These are phyloP conservation scores for Aphodius granarius DNA, from an alignment of 2,888 invertebrate species.

Conservation along the genomic window DNA sequence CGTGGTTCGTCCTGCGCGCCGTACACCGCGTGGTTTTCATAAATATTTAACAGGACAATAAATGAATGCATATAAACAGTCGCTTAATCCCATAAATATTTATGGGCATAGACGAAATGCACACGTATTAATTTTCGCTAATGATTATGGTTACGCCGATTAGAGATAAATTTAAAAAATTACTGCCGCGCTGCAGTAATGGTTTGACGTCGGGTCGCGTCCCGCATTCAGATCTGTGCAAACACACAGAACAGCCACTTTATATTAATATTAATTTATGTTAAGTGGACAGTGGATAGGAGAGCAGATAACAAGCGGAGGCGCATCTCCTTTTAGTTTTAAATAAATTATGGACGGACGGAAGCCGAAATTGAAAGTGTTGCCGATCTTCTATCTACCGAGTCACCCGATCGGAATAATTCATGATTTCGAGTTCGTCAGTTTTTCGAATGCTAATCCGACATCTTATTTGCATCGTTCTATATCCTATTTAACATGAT, in stretches of 20 bases:
- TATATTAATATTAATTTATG: constrained; percentile 12
- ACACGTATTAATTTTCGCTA: neutral
- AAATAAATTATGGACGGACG: neutral
- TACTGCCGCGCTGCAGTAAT: neutral
- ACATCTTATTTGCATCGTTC: neutral
- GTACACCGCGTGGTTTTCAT: neutral
- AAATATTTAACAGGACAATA: neutral
- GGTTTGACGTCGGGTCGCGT: neutral
- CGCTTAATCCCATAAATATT: neutral
- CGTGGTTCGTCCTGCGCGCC: neutral
- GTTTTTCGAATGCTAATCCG: neutral
- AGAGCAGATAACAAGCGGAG: neutral
- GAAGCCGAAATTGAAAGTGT: neutral
- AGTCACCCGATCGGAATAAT: neutral
- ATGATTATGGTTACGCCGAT: neutral
- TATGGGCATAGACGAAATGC: neutral
- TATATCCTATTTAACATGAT: neutral
- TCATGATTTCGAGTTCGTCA: neutral
- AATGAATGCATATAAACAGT: neutral
- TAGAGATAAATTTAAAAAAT: neutral
- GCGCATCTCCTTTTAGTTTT: neutral
- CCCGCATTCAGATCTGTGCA: neutral
- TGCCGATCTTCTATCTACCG: neutral
- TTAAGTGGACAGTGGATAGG: constrained; percentile 3
- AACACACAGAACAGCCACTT: neutral